A percentile compares a stretch with the other conserved stretches of the same genome.
These are phyloP conservation scores for Geotrypetes seraphini DNA, from an alignment of 2,797 vertebrate species.

Conservation along the genomic window DNA sequence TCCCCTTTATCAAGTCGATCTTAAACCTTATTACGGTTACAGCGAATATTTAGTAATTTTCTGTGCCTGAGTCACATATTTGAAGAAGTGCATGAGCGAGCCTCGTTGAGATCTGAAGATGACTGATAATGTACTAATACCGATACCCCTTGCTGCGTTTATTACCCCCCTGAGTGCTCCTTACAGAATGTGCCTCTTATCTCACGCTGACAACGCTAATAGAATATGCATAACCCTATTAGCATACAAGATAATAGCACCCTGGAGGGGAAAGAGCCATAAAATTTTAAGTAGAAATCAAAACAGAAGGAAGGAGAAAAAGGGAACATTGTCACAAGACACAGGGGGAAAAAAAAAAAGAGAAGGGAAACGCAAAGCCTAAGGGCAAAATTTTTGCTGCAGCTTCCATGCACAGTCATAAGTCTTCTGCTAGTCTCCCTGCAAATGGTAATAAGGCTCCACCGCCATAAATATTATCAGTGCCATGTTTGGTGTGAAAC, in stretches of 20 bases:
- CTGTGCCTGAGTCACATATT: constrained; percentile 28
- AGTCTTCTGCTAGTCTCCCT: constrained; percentile 50
- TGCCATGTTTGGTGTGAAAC: constrained; percentile 45
- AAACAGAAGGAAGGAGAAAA: constrained; percentile 73
- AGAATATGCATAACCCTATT: constrained; percentile 89
- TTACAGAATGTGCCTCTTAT: constrained; percentile 75
- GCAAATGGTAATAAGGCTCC: constrained; percentile 60
- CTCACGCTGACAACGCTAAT: constrained; percentile 79
- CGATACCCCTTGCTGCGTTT: constrained; percentile 72
- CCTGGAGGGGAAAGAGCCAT: constrained; percentile 78
- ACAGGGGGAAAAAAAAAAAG: constrained; percentile 34
- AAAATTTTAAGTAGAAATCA: constrained; percentile 97
- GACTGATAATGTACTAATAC: constrained; percentile 71
- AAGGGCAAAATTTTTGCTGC: constrained; percentile 48
- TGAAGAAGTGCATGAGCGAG: constrained; percentile 59
- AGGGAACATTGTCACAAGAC: constrained; percentile 78
- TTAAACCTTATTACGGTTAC: constrained; percentile 20
- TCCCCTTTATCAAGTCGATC: constrained; percentile 37
- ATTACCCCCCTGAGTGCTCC: constrained; percentile 79
- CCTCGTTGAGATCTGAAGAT: constrained; percentile 71
- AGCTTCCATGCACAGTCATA: constrained; percentile 35
- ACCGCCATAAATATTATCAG: constrained; percentile 53
- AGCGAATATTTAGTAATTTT: constrained; percentile 34
- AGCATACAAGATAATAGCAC: constrained; percentile 86
- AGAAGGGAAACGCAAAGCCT: constrained; percentile 53